Evolutionary conservation across 2,888 invertebrate genomes (phyloP), one percentile per base, ranked within the genome.

Genomic region (Microctonus brassicae): DNA sequence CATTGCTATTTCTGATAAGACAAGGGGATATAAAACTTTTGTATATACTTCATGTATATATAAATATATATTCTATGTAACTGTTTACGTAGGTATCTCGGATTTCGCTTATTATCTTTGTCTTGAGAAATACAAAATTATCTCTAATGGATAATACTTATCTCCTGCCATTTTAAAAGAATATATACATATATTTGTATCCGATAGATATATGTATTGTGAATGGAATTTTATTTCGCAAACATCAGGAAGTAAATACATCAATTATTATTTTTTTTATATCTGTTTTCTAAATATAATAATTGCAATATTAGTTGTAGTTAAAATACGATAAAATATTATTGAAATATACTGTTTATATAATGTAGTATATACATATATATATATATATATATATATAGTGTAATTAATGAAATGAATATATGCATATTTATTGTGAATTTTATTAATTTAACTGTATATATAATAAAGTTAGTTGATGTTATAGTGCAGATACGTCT

Each of bases 1-100:
- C 24, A 26, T 47, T 22, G 52, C 34, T 22, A 64, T 53, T 47
- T 34, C 36, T 39, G 61, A 61, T 61, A 61, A 61, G 39, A 61
- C 33, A 33, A 17, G 3, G 17, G 2, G 33, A 34, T 61, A 34
- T 61, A 34, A 61, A 61, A 61, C 34, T 36, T 33, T 58, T 26
- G 9, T 20, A 47, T 47, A 17, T 47, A 47, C 17, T 5, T n/a
- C n/a, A n/a, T n/a, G 17, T 47, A 7, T 47, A 47, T 47, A 17
- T 7, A 7, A n/a, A 7, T 47, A 17, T 47, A 4, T 47, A 6
- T 7, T n/a, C 6, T 17, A n/a, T 47, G 47, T 47, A 7, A 2
- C 1, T 42, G 13, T 42, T 1, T 47, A 6, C 17, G 17, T 17
- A 17, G 47, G 20, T 47, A 17, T 47, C 17, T 47, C 47, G 17